Evolutionary conservation across 2,797 vertebrate genomes (phyloP).

Genomic region (Chaenodraco wilsoni): DNA sequence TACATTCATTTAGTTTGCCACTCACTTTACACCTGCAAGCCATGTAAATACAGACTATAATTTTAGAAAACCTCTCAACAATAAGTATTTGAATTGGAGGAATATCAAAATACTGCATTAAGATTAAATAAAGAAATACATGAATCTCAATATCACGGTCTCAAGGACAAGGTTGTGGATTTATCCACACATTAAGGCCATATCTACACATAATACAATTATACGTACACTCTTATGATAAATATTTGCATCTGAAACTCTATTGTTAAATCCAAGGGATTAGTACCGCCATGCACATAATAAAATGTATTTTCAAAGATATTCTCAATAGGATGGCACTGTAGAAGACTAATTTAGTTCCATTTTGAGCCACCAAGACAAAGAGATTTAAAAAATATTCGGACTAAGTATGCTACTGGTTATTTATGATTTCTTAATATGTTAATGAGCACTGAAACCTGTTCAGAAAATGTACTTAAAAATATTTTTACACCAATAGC

Average conservation of each 20-base stretch:
- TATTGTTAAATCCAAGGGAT: constrained; percentile 57
- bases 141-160: constrained; percentile 23
- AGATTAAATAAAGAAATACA: constrained; percentile 58
- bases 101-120: constrained; percentile 27
- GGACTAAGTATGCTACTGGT: background rate
- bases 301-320: constrained; percentile 55
- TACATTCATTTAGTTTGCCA: constrained; percentile 48
- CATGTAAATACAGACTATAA: constrained; percentile 39
- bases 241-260: constrained; percentile 36
- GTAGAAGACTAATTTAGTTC: constrained; percentile 29
- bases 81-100: constrained; percentile 33
- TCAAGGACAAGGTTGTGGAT: constrained; percentile 25
- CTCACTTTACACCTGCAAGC: constrained; percentile 40
- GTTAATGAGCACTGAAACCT: constrained; percentile 31
- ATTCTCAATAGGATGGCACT: constrained; percentile 30
- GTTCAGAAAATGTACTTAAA: background rate
- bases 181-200: constrained; percentile 27
- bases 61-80: constrained; percentile 34
- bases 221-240: constrained; percentile 16
- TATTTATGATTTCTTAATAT: constrained; percentile 25
- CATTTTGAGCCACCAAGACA: constrained; percentile 29
- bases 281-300: constrained; percentile 46
- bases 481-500: background rate
- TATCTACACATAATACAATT: constrained; percentile 20
- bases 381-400: constrained; percentile 12